Evolutionary conservation across 2,113 vertebrate genomes (phyloP), one percentile per base, ranked within the genome.

Genomic region (Gallinago media): DNA sequence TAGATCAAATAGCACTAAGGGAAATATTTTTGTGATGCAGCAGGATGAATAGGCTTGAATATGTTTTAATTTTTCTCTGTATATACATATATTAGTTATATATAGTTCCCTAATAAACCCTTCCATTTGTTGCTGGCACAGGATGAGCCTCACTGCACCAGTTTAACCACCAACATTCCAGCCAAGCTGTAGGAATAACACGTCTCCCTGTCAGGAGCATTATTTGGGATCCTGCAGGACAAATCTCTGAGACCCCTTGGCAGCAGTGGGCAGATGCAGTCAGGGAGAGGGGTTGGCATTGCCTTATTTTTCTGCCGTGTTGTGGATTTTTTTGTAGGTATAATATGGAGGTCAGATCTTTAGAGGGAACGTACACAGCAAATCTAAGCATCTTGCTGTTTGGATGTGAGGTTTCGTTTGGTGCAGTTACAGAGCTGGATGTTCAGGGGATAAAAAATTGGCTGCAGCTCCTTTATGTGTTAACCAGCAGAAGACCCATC

Each of bases 21-120:
- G 82, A 89, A 88, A 85, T 66, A 65, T 85, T 94, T 91, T 12
- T 91, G 78, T 93, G 59, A 72, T 73, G 82, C 67, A 89, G 49
- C 68, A 76, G 46, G 63, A 27, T 76, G 54, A 89, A 88, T 78
- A 72, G 50, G 26, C 77, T 92, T 89, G 70, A 91, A 59, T 75
- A 25, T 82, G 61, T 92, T 94, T 89, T 67, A 26, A n/a, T 85
- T 89, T 95, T 93, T 85, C 81, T 61, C 66, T 85, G 20, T 90
- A 50, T 90, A 59, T 90, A 54, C 65, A 56, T 84, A 26, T 71
- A 81, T 93, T 81, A 70, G 46, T 84, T 61, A 91, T 71, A 91
- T 78, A 55, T 75, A 82, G 70, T 82, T 89, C 78, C 66, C 85
- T 82, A 72, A 75, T 87, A 92, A 94, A 36, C 34, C 42, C 65